Base-by-base conservation (phyloP, 2,888 invertebrate genomes). In the Eupithecia centaureata region DNA sequence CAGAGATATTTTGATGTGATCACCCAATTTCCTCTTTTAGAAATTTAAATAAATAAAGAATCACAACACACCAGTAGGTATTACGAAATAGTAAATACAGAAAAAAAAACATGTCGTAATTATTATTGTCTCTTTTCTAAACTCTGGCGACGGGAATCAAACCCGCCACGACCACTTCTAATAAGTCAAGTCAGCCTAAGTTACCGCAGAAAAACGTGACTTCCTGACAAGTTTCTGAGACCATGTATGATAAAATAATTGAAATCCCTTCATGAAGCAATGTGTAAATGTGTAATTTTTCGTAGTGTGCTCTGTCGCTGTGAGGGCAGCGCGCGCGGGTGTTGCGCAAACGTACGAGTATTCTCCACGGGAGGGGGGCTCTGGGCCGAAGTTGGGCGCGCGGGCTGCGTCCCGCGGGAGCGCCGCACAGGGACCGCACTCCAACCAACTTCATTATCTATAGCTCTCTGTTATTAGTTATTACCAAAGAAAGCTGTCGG, bases 351-450 rank as follows among this genome's bases (percentile, higher is more conserved):
- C 92, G 92, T 93, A 32, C 57, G 57, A 57, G 57, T 33, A 92
- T 91, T 92, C 92, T 91, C 90, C 80, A 85, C 86, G 90, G 92
- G 86, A 86, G 81, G 83, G 82, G 84, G 86, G 88, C 89, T 87
- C 87, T 85, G 91, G 87, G 92, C 90, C 87, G 91, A 92, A 92
- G 92, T 92, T 92, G 91, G 92, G 92, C 92, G 91, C 92, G 90
- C 92, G 91, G 91, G 89, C 91, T 86, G 80, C 75, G 77, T 91
- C 92, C 89, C 92, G 76, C 73, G 92, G 89, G 92, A 92, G 85
- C 73, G 70, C 47, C 78, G 80, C 77, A 77, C 87, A 82, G 86
- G 90, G 92, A 82, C 85, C 90, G 92, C 79, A 92, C 86, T 92
- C 85, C 66, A 63, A 73, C 69, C 73, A 64, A 62, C 68, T 65